phyloP scores from a whole-genome alignment of 2,797 vertebrate genomes.

The Falco columbarius region DNA sequence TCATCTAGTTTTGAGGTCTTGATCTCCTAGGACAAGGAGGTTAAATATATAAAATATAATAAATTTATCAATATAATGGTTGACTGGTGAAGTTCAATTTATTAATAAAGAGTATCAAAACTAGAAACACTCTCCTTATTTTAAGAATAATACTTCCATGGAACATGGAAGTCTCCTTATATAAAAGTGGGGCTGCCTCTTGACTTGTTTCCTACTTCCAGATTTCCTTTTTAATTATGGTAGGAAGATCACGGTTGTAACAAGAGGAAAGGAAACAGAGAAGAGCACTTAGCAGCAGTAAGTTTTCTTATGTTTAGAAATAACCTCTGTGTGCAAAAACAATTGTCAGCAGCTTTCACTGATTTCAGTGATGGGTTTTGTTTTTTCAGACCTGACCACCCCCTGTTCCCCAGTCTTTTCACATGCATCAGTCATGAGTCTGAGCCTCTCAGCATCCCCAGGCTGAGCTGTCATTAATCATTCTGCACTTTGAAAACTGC shows the following conservation, averaged over 20 bases:
- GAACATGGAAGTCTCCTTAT: neutral
- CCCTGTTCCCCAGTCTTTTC: neutral
- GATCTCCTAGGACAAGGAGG: neutral
- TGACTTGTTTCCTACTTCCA: constrained; percentile 29
- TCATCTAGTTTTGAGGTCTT: neutral
- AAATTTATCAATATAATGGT: neutral
- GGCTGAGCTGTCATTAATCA: neutral
- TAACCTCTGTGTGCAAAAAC: neutral
- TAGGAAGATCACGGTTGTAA: neutral
- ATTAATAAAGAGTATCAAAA: neutral
- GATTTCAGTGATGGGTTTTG: neutral
- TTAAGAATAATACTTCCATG: neutral
- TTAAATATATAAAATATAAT: neutral
- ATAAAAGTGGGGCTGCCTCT: neutral
- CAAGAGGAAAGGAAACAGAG: neutral
- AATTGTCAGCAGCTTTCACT: constrained; percentile 20
- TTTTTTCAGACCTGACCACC: neutral
- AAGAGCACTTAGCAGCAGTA: neutral
- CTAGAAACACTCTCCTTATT: neutral
- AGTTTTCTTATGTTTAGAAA: neutral
- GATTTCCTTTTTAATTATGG: neutral
- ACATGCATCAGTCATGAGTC: neutral
- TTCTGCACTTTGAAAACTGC: neutral
- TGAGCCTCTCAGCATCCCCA: neutral
- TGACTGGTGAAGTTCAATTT: neutral